Conservation (phyloP, 2,888 invertebrate species). For the Microctonus aethiopoides region DNA sequence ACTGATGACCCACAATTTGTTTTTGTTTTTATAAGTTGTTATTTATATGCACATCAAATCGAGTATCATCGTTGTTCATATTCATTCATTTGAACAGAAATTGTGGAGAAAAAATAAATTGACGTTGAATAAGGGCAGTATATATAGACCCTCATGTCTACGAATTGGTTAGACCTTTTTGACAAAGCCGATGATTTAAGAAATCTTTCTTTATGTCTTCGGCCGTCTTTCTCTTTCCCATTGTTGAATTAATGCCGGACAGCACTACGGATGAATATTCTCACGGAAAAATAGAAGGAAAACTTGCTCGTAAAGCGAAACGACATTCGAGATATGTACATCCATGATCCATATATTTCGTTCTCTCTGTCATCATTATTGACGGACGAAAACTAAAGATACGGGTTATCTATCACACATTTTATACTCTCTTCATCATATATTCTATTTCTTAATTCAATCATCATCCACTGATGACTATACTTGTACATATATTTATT, state of each 20-base stretch:
- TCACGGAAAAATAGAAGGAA: conserved; percentile 21
- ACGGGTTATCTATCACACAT: conserved; percentile 13
- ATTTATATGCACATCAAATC: no score
- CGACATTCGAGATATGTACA: no score
- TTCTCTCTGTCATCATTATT: neutral
- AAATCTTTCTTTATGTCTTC: conserved; percentile 25
- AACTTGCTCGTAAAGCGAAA: conserved; percentile 23
- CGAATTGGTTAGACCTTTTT: conserved; percentile 39
- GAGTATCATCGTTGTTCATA: conserved; percentile 19
- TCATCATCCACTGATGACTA: neutral
- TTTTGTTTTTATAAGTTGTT: no score
- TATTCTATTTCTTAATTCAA: neutral
- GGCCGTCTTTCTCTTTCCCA: conserved; percentile 4
- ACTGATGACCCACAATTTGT: no score
- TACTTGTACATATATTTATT: conserved; percentile 7
- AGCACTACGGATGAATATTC: conserved; percentile 28
- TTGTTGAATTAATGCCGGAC: neutral
- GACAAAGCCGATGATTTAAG: conserved; percentile 45
- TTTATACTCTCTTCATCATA: neutral
- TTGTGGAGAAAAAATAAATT: neutral
- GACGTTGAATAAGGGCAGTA: neutral
- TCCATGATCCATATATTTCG: neutral
- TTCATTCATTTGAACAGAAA: neutral
- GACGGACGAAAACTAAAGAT: neutral
- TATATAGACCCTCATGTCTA: conserved; percentile 35